Conservation (phyloP, 2,888 invertebrate genomes). For the Polymixis flavicincta region DNA sequence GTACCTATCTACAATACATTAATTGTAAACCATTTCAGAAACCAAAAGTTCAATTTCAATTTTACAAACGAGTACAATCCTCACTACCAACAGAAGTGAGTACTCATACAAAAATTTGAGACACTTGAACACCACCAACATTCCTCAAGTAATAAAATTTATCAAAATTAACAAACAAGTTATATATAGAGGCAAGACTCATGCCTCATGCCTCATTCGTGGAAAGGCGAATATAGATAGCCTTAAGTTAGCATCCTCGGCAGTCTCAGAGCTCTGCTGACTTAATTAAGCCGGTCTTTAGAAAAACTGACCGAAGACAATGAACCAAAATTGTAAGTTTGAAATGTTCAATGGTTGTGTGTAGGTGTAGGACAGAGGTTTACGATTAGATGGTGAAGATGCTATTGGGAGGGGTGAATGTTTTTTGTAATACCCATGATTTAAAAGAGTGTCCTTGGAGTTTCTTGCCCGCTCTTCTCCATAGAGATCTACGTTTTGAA, state of each 20-base stretch:
- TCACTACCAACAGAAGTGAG: background rate
- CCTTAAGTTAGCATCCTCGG: slow-evolving; percentile 32
- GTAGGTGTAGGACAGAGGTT: slow-evolving; percentile 6
- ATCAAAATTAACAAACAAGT: slow-evolving; percentile 49
- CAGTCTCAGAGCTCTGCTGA: slow-evolving; percentile 39
- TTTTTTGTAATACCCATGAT: too few species aligned
- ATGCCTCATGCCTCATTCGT: slow-evolving; percentile 27
- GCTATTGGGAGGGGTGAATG: background rate
- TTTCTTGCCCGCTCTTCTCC: too few species aligned
- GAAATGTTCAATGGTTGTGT: slow-evolving; percentile 25
- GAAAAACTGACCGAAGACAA: slow-evolving; percentile 60
- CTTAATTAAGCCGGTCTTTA: slow-evolving; percentile 59
- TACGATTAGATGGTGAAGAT: slow-evolving; percentile 9
- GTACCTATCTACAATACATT: too few species aligned
- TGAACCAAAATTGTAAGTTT: slow-evolving; percentile 28
- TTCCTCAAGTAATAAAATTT: slow-evolving; percentile 32
- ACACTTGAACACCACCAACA: background rate
- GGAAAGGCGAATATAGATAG: slow-evolving; percentile 50
- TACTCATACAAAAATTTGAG: slow-evolving; percentile 3
- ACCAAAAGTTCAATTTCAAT: too few species aligned
- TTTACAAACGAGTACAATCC: background rate
- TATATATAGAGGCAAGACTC: slow-evolving; percentile 27
- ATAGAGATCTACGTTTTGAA: too few species aligned
- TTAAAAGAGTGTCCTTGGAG: too few species aligned
- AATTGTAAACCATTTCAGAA: too few species aligned